Base-by-base conservation (phyloP, 2,888 invertebrate species). In the Cloeon dipterum region DNA sequence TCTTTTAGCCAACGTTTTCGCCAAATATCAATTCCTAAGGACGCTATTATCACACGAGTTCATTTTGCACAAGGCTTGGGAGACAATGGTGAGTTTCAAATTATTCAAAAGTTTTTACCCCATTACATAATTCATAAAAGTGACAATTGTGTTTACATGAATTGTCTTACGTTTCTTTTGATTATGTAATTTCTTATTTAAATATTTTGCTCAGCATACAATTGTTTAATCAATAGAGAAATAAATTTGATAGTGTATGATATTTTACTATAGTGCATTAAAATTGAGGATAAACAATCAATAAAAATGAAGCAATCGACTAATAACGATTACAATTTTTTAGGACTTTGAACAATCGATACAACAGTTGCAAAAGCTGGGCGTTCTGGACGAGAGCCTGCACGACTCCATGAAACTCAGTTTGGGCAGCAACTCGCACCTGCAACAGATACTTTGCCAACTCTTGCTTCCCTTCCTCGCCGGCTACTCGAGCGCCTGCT, bases 11-110 rank as follows among this genome's bases (percentile, higher is more conserved):
- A 52, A 56, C 42, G 51, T 70, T 41, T 54, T 53, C 39, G 46
- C 47, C n/a, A 55, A 59, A 39, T 70, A 62, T 48, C 49, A 50
- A 36, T 56, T 54, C 43, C 44, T 65, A 35, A 56, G 72, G 47
- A 56, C 54, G 45, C 49, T 75, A 37, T 62, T 76, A 34, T 59
- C 62, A 36, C 59, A 67, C 46, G 76, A 76, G 53, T 75, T 75
- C 54, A 66, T 72, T 39, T 58, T 70, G 42, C 55, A 63, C 42
- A 63, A 66, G 39, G 58, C 57, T 43, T 53, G 52, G 53, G 66
- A 58, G 55, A 55, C 49, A 42, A 50, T 46, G 52, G 66, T 65
- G 55, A 63, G 59, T 53, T 36, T 39, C 3, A 16, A n/a, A 11
- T 20, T n/a, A n/a, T n/a, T n/a, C n/a, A n/a, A n/a, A n/a, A n/a